phyloP scores from a whole-genome alignment of 2,888 invertebrate genomes.

The Eupithecia pulchellata region DNA sequence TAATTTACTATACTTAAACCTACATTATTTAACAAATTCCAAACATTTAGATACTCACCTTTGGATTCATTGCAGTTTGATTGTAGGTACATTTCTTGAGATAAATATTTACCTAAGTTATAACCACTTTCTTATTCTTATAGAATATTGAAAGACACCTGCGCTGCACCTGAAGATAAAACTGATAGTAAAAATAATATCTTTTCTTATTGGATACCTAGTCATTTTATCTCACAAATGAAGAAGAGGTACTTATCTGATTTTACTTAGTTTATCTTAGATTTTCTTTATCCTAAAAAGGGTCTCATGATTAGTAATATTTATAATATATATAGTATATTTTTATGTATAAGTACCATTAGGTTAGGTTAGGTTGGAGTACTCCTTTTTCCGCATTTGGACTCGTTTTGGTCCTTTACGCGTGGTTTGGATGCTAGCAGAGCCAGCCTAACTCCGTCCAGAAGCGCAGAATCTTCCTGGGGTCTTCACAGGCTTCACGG shows the following conservation, averaged over 20 bases:
- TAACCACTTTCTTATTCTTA: not conserved
- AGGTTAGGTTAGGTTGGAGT: too few relatives aligned
- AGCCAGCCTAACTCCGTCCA: too few relatives aligned
- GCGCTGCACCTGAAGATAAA: not conserved
- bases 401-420: too few relatives aligned
- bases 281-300: not conserved
- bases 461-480: too few relatives aligned
- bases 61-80: not conserved
- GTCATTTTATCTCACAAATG: not conserved
- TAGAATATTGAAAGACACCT: not conserved
- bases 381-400: too few relatives aligned
- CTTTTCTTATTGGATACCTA: not conserved
- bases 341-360: too few relatives aligned
- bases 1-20: slow-evolving; percentile 56
- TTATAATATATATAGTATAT: too few relatives aligned
- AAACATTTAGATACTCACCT: not conserved
- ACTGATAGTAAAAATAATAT: not conserved
- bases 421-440: too few relatives aligned
- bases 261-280: not conserved
- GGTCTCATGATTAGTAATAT: not conserved
- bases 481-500: too few relatives aligned
- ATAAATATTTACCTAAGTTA: not conserved
- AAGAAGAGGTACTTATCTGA: not conserved
- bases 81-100: not conserved
- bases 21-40: not conserved